phyloP scores from a whole-genome alignment of 2,888 invertebrate species.

The Atethmia centrago region DNA sequence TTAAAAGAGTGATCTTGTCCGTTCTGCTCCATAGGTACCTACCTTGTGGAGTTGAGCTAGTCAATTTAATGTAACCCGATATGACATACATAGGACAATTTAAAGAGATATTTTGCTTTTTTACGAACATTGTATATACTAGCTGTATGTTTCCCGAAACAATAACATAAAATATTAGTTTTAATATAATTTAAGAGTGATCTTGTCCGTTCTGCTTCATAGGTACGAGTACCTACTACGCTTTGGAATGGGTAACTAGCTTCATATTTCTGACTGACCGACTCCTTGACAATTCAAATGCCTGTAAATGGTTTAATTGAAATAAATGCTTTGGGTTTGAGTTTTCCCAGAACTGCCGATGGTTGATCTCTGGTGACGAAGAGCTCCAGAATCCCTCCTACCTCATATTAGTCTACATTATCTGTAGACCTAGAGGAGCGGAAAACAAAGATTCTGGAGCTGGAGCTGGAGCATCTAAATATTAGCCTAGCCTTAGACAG shows the following conservation, averaged over 20 bases:
- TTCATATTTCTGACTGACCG: neutral
- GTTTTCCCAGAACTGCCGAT: neutral
- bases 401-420: neutral
- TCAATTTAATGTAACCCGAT: too few relatives aligned
- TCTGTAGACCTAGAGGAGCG: neutral
- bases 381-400: neutral
- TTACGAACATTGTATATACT: neutral
- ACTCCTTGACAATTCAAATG: neutral
- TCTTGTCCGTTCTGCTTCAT: neutral
- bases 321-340: neutral
- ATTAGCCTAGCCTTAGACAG: neutral
- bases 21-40: neutral
- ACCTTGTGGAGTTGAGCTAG: too few relatives aligned
- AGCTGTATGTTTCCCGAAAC: neutral
- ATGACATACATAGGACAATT: neutral
- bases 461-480: neutral
- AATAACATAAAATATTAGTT: slow-evolving; percentile 2
- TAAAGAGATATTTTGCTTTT: neutral
- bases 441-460: neutral
- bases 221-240: neutral
- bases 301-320: neutral
- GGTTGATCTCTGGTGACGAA: neutral
- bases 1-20: neutral
- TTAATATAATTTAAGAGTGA: neutral
- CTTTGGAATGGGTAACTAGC: neutral